Evolutionary conservation across 2,888 invertebrate genomes (phyloP), one percentile per base, ranked within the genome.

Genomic region (Drosophila mettleri): DNA sequence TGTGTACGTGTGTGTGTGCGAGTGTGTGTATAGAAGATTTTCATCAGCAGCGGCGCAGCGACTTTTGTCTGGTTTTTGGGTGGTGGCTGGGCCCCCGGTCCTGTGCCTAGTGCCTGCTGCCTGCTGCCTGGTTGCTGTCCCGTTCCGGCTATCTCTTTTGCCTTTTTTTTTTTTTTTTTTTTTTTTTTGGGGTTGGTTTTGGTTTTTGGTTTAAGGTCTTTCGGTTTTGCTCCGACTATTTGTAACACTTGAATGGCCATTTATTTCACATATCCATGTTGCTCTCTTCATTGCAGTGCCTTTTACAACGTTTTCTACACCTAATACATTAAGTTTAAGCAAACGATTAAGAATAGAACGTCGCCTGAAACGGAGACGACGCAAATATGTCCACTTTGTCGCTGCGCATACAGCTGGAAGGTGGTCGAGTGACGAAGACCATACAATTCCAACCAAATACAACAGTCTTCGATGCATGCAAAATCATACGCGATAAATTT

Each of bases 371-470:
- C 55, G 58, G 45, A 63, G 66, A 48, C 54, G 54, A 74, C 60
- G 57, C 53, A 70, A 87, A 78, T 74, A 92, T 92, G 92, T 92
- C 92, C 82, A 91, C 92, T 83, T 93, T 98, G 77, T 97, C 97
- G 71, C 94, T 98, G 81, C 96, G 96, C 93, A 97, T 98, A 93
- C 95, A 96, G 89, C 95, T 97, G 91, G 96, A 97, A 91, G 95
- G 96, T 90, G 96, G 96, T 86, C 96, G 96, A 92, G 97, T 98
- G 90, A 97, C 97, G 91, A 99, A 99, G 94, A 98, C 98, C 85
- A 98, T 99, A 94, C 98, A 99, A 93, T 99, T 99, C 93, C 98
- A 98, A 93, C 98, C 98, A 38, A 95, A 97, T 90, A 98, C 97
- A 74, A 96, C 97, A 69, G 97, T 99, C 59, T 98, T 97, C 93